These are phyloP conservation scores for Asarcornis scutulata DNA, from an alignment of 2,113 vertebrate genomes.

Conservation along the genomic window DNA sequence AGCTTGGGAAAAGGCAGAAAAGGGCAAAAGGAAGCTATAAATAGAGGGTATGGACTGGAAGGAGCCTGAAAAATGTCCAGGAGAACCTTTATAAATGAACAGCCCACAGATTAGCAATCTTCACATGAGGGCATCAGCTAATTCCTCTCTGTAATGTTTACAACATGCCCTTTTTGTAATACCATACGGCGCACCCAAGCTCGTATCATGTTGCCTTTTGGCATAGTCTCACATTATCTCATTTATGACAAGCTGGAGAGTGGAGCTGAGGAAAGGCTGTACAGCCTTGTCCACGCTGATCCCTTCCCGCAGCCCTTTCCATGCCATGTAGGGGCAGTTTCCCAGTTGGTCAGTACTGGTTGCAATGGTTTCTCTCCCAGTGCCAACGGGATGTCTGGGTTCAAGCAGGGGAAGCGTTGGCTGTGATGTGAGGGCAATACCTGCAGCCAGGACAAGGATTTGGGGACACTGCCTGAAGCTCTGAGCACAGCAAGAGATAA, in stretches of 20 bases:
- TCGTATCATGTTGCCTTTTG: constrained; percentile 34
- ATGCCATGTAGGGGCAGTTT: constrained; percentile 30
- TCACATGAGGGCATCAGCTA: neutral
- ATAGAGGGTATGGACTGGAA: neutral
- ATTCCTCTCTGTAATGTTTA: neutral
- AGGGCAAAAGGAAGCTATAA: neutral
- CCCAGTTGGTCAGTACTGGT: neutral
- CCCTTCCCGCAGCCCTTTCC: neutral
- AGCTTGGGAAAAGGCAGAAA: neutral
- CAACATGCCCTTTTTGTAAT: neutral
- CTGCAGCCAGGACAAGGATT: neutral
- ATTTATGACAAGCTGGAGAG: neutral
- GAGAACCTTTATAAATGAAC: neutral
- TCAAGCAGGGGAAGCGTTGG: neutral
- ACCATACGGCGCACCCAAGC: neutral
- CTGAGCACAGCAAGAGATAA: neutral
- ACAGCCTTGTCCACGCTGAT: neutral
- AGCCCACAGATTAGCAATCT: neutral
- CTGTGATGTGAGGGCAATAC: neutral
- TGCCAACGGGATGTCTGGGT: neutral
- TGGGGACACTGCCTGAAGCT: neutral
- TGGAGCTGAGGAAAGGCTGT: neutral
- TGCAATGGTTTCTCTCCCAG: neutral
- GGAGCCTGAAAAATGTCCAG: neutral
- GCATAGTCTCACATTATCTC: neutral